A percentile compares a stretch with the other conserved stretches of the same genome.
Conservation (phyloP, 2,888 invertebrate genomes). For the Heliconius ethilla region DNA sequence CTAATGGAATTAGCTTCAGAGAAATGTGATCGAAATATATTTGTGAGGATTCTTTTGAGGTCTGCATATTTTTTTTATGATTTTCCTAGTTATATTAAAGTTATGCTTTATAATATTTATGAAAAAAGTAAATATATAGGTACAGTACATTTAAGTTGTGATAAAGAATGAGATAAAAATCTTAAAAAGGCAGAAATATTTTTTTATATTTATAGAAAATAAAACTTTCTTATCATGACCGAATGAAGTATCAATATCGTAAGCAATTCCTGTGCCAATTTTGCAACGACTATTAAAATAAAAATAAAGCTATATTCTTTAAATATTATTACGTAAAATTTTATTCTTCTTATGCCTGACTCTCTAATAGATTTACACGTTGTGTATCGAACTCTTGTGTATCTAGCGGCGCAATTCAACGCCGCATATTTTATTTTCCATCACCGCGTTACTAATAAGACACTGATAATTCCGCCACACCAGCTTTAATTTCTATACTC, state of each 20-base stretch:
- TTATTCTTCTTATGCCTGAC: no score
- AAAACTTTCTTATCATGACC: neutral
- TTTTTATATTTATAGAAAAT: neutral
- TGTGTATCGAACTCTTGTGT: neutral
- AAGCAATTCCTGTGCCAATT: neutral
- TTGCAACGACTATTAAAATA: neutral
- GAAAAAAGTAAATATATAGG: no score
- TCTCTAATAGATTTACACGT: no score
- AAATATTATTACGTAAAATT: neutral
- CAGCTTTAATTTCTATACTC: no score
- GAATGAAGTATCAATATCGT: neutral
- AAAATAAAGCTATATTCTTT: neutral
- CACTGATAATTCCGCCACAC: no score
- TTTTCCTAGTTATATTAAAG: no score
- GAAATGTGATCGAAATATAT: neutral
- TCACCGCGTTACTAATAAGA: no score
- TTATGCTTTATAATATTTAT: no score
- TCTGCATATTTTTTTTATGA: neutral
- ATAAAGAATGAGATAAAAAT: neutral
- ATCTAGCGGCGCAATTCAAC: neutral
- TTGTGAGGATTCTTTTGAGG: neutral
- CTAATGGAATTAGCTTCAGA: conserved; percentile 15
- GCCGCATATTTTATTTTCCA: neutral
- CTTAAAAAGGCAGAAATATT: neutral
- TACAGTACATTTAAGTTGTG: neutral